Percentiles rank a stretch among this genome's conserved stretches.
These are phyloP conservation scores for Lissocephala sabroskyi DNA, from an alignment of 2,888 invertebrate species.

Conservation along the genomic window DNA sequence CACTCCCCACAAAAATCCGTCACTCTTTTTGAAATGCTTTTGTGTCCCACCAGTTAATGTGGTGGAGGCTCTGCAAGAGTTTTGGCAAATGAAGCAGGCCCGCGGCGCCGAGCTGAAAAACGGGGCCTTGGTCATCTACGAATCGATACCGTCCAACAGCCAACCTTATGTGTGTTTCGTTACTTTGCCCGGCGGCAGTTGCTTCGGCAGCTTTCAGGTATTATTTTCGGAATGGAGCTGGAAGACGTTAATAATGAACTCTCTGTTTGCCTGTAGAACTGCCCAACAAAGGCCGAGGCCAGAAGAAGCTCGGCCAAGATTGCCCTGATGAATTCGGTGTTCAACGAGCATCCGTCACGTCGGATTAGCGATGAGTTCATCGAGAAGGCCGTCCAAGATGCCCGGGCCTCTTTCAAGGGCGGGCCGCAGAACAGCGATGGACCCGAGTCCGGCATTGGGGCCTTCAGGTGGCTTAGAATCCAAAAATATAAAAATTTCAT, in stretches of 20 bases:
- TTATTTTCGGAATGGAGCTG: too few relatives aligned
- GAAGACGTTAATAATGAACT: too few relatives aligned
- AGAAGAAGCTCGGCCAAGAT: conserved; percentile 95
- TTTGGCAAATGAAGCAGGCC: conserved; percentile 97
- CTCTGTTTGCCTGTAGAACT: too few relatives aligned
- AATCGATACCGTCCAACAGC: conserved; percentile 91
- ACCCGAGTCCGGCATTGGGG: conserved; percentile 81
- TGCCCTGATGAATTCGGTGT: conserved; percentile 96
- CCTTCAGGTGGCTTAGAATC: conserved; percentile 74
- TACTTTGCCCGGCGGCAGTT: conserved; percentile 94
- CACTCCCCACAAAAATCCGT: too few relatives aligned
- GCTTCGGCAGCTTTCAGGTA: conserved; percentile 96
- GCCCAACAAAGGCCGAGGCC: conserved; percentile 95
- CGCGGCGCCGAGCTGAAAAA: conserved; percentile 88
- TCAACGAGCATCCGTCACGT: conserved; percentile 95
- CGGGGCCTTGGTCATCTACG: conserved; percentile 94
- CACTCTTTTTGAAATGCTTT: not conserved
- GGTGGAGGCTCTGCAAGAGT: conserved; percentile 95
- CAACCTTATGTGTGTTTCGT: conserved; percentile 97
- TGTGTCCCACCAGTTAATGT: conserved; percentile 83
- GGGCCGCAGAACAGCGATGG: conserved; percentile 77
- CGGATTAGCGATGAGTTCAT: conserved; percentile 95
- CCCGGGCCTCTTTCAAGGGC: conserved; percentile 87
- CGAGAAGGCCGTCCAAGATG: conserved; percentile 93
- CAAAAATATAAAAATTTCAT: conserved; percentile 2